Percentiles rank a stretch among this genome's conserved stretches.
phyloP scores from a whole-genome alignment of 1,140 invertebrate genomes.

The Doryteuthis pealeii region DNA sequence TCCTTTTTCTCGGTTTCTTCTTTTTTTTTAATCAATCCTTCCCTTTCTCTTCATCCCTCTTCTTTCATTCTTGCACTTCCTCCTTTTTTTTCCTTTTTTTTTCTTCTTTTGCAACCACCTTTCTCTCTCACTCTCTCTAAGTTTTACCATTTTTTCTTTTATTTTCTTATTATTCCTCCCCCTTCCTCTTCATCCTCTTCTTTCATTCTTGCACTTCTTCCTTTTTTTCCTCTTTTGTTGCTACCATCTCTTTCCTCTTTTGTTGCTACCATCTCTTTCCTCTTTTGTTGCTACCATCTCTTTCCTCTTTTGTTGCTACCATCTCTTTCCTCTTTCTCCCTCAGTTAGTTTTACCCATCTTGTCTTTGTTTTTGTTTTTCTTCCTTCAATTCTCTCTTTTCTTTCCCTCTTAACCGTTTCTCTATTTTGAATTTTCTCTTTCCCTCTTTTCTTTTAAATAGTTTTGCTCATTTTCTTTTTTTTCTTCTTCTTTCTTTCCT shows the following conservation, averaged over 20 bases:
- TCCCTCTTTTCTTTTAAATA: not conserved
- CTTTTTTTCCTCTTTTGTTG: not conserved
- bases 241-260: not conserved
- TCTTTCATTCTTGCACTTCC: no score
- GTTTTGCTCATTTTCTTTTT: not conserved
- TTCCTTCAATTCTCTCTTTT: conserved; percentile 14
- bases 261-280: not conserved
- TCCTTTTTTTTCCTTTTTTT: not conserved
- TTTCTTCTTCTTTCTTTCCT: not conserved
- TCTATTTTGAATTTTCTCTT: not conserved
- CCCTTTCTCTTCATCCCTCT: not conserved
- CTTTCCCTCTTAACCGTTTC: not conserved
- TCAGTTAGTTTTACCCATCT: not conserved
- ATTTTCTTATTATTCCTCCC: not conserved
- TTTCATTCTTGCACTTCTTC: not conserved
- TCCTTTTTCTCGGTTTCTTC: no score
- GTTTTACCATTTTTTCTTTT: not conserved
- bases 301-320: not conserved
- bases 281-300: conserved; percentile 6
- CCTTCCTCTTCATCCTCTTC: not conserved
- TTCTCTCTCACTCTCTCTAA: no score
- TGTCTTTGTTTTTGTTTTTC: not conserved
- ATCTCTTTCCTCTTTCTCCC: conserved; percentile 11
- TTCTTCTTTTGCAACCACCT: not conserved
- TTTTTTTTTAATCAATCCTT: no score